Evolutionary conservation across 2,797 vertebrate species (phyloP).

Genomic region (Apodemus agrarius): DNA sequence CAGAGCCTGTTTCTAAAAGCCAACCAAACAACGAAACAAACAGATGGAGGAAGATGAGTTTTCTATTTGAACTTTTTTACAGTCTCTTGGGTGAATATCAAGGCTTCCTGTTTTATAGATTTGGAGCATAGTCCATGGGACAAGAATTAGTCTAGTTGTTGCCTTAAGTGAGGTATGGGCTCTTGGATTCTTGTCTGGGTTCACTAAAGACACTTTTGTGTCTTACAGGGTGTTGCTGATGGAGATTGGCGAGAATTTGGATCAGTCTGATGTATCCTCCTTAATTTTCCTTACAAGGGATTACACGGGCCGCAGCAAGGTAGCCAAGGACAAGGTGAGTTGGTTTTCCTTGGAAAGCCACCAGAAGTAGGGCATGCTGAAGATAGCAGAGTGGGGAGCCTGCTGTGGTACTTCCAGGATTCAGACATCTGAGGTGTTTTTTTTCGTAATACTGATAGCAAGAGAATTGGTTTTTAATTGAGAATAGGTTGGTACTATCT

Average conservation of each 20-base stretch:
- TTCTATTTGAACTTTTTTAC: neutral
- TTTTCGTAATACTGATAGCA: neutral
- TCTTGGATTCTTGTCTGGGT: conserved; percentile 34
- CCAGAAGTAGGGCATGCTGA: neutral
- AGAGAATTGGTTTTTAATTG: conserved; percentile 26
- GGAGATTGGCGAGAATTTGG: conserved; percentile 91
- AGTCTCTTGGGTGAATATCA: neutral
- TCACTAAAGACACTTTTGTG: conserved; percentile 59
- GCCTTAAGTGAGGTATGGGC: neutral
- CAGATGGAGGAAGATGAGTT: neutral
- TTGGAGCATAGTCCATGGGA: neutral
- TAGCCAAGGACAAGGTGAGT: conserved; percentile 89
- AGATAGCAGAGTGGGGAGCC: neutral
- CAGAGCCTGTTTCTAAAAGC: neutral
- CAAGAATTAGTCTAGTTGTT: conserved; percentile 10
- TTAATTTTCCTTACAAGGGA: conserved; percentile 91
- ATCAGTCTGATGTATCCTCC: conserved; percentile 88
- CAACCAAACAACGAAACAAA: neutral
- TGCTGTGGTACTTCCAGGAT: neutral
- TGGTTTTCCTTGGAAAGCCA: conserved; percentile 44
- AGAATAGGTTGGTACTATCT: neutral
- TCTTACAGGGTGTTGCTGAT: conserved; percentile 91
- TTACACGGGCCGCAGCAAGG: conserved; percentile 85
- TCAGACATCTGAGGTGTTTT: neutral
- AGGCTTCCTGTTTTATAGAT: neutral